Conservation (phyloP, 1,140 invertebrate species). For the Sitophilus oryzae region DNA sequence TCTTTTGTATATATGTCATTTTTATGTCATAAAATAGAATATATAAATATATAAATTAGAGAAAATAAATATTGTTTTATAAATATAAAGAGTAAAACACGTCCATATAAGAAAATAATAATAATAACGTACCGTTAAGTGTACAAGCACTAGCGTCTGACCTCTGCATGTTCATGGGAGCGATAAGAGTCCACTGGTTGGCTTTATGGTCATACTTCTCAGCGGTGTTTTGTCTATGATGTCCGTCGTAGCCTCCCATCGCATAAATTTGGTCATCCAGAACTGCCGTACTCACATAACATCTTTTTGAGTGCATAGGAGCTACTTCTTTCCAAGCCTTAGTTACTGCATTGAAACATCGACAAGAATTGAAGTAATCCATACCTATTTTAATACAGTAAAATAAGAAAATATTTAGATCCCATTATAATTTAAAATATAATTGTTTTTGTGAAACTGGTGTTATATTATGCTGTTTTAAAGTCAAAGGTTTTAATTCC, state of each 20-base stretch:
- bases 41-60: too few species aligned
- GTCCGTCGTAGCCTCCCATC: constrained; percentile 73
- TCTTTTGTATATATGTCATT: too few species aligned
- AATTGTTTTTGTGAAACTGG: too few species aligned
- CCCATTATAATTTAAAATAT: too few species aligned
- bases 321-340: constrained; percentile 59
- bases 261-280: constrained; percentile 61
- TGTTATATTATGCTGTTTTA: too few species aligned
- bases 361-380: constrained; percentile 59
- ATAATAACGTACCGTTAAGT: constrained; percentile 47
- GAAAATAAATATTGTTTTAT: too few species aligned
- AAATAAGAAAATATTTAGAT: constrained; percentile 1
- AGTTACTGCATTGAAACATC: constrained; percentile 58
- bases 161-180: constrained; percentile 59
- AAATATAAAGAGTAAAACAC: too few species aligned
- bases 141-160: constrained; percentile 65
- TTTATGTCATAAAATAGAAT: too few species aligned
- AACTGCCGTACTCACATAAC: constrained; percentile 61
- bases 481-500: too few species aligned
- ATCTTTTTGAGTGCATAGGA: constrained; percentile 59
- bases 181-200: constrained; percentile 59
- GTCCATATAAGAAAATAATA: neutral
- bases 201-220: constrained; percentile 65
- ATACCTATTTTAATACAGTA: constrained; percentile 27
- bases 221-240: constrained; percentile 64